Percentiles rank a stretch among this genome's conserved stretches.
phyloP scores from a whole-genome alignment of 2,113 vertebrate genomes.

The Calonectris borealis region DNA sequence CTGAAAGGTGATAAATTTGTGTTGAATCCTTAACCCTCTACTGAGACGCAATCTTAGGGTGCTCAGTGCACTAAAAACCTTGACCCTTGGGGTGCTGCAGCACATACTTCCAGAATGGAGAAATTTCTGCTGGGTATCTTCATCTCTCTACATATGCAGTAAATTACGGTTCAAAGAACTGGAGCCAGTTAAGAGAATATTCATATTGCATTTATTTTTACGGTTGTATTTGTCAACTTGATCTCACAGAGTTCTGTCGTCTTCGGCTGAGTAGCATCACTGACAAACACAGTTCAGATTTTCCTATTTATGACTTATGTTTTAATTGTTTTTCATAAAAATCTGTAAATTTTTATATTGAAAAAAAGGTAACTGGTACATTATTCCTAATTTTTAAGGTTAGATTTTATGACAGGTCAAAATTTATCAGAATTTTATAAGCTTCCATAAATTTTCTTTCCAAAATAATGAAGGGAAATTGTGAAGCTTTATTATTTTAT shows the following conservation, averaged over 20 bases:
- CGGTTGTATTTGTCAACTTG: not conserved
- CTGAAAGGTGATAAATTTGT: not conserved
- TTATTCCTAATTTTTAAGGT: not conserved
- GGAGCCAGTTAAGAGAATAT: not conserved
- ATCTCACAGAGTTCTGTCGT: not conserved
- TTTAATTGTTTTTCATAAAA: not conserved
- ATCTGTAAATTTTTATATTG: not conserved
- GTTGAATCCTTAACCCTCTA: not conserved
- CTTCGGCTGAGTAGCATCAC: not conserved
- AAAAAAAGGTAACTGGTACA: not conserved
- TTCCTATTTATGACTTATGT: not conserved
- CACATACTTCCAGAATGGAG: not conserved
- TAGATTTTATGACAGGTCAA: not conserved
- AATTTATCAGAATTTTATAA: not conserved
- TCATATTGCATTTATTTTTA: not conserved
- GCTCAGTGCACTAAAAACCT: not conserved
- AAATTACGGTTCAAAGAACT: not conserved
- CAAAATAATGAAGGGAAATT: not conserved
- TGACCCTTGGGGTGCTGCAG: not conserved
- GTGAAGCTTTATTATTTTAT: not conserved
- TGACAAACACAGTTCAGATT: not conserved
- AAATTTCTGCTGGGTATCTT: not conserved
- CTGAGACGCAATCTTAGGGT: not conserved
- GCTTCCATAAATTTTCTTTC: not conserved
- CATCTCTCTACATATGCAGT: not conserved